Evolutionary conservation across 2,797 vertebrate species (phyloP), one percentile per base, ranked within the genome.

Genomic region (Enteromius treurensis): DNA sequence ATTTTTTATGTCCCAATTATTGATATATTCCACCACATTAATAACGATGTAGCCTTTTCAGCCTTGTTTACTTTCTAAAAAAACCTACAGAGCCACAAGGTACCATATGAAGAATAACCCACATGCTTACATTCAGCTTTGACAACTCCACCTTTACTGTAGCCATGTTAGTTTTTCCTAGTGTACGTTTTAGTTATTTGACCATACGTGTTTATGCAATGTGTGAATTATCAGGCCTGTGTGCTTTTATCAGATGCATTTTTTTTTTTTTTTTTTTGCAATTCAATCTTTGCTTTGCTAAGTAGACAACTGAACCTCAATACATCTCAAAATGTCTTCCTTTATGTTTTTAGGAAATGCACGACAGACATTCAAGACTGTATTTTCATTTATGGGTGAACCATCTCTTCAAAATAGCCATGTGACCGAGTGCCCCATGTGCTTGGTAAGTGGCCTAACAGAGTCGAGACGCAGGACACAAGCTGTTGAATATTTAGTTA

Each of bases 401-500:
- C 1, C 3, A 14, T 29, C 23, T 47, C 53, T 19, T 21, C 37
- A 45, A 6, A 17, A 77, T 23, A 32, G 17, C 15, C 58, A 64
- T 19, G 37, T n/a, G 55, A 34, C 34, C 1, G 21, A 11, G 17
- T 3, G 26, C 34, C 32, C 47, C 23, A 19, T 26, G 45, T 67
- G 23, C 10, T 11, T 64, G 37, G 23, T 47, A 62, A 51, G 32
- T 34, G n/a, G 34, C 37, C 37, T 8, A 74, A 53, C 7, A 53
- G 49, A 51, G 37, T 29, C 34, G 17, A 2, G 11, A 26, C 37
- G 11, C 26, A 29, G 10, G n/a, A 29, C 17, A 4, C 78, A 42
- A 55, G 73, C 47, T 76, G 71, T 42, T 75, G 45, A 49, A 82
- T 81, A 51, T 65, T 65, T n/a, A 45, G 62, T 67, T 82, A 67